Base-by-base conservation (phyloP, 2,797 vertebrate genomes). In the Melanotaenia pygmaea region DNA sequence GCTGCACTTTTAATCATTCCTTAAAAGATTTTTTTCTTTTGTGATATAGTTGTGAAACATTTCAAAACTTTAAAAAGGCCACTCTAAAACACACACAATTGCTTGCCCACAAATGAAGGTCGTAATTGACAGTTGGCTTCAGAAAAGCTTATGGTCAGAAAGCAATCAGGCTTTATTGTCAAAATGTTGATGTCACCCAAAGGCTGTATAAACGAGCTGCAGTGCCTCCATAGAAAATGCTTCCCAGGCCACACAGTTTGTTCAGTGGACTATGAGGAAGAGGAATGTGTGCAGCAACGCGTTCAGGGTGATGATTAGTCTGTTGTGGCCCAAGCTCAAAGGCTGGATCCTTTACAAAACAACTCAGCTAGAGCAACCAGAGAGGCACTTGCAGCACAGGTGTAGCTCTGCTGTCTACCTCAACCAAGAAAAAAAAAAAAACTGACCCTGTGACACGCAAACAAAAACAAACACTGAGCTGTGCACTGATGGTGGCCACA, bases 391-490 rank as follows among this genome's bases (percentile, higher is more conserved):
- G 67, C 51, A 61, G 62, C 86, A 88, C 94, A 94, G 93, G 92
- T 94, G 92, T 88, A 91, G 82, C 82, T 86, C 72, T 62, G 75
- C 79, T 68, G 76, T 81, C 56, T 75, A 69, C 65, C 69, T 60
- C 24, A 32, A 28, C 32, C 51, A 56, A 38, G 50, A 76, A 68
- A 63, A 50, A 12, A 35, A 64, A 8, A 22, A 37, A 82, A n/a
- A 43, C 67, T 34, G 74, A 89, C 84, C 86, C 79, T 43, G 70
- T 88, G 87, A 88, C 91, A 90, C 37, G 81, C 60, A 84, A 91
- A 94, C 69, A 83, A 91, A 91, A 93, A 91, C 92, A 94, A 92
- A 89, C 85, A 86, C 10, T 26, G 80, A 74, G 78, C 85, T 65
- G 73, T 61, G 73, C 88, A 74, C 60, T 26, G 18, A 70, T 67